Evolutionary conservation across 2,113 vertebrate genomes (phyloP), one percentile per base, ranked within the genome.

Genomic region (Perca flavescens): DNA sequence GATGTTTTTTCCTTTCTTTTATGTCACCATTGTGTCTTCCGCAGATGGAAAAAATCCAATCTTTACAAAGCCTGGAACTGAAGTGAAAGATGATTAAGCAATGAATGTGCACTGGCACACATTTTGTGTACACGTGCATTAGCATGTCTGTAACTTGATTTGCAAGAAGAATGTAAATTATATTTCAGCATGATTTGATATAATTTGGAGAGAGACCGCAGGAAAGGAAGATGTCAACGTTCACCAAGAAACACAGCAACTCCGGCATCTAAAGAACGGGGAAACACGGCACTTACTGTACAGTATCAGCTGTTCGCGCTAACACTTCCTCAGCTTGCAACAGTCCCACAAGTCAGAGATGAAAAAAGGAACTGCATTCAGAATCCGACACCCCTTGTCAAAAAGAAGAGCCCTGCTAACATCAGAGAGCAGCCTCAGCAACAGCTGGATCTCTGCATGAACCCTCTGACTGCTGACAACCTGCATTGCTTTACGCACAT

Each of bases 81-180:
- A 34, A 40, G 22, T 50, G 65, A 58, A 11, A 28, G 28, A 11
- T 13, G 46, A 76, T 76, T 36, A 80, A 76, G 60, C 14, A 34
- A 21, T 74, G 75, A 5, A 34, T 22, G 67, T 71, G 67, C n/a
- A 54, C 40, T 19, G 12, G 61, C 14, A 25, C 72, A 47, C 61
- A 50, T 17, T 19, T 4, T 49, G 36, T 19, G 17, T 47, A 77
- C 22, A 14, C 22, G 34, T 56, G 66, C 54, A 16, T 62, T 61
- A 68, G 52, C 52, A 60, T 16, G 25, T 5, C 1, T 11, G 14
- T 46, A 40, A 87, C 83, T 36, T 64, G n/a, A 86, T 79, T 81
- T 73, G 70, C 46, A 77, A 57, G 49, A 25, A 34, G 40, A 69
- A 69, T 77, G 72, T 7, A 1, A 61, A 83, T 64, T 70, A 4